These are phyloP conservation scores for Menidia beryllina DNA, from an alignment of 2,113 vertebrate genomes.

Conservation along the genomic window DNA sequence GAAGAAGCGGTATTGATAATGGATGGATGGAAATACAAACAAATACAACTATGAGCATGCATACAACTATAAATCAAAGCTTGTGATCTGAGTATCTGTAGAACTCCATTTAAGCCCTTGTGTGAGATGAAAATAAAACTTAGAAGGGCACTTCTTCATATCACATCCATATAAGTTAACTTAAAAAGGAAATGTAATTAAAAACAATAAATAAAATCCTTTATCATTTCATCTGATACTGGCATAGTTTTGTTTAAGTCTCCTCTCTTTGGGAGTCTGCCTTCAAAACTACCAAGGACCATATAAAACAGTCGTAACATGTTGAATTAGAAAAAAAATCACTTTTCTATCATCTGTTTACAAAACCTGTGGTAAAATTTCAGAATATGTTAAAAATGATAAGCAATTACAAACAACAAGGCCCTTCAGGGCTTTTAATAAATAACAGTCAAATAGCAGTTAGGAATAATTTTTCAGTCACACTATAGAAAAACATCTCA, in stretches of 20 bases:
- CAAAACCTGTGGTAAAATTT: background rate
- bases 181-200: slow-evolving; percentile 2
- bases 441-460: background rate
- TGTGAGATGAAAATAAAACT: background rate
- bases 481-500: no score
- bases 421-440: slow-evolving; percentile 4
- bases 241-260: background rate
- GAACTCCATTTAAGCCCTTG: background rate
- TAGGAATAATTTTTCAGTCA: no score
- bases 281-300: background rate
- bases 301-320: background rate
- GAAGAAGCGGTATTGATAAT: no score
- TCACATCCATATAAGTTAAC: background rate
- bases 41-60: background rate
- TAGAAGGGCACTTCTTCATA: background rate
- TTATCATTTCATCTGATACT: background rate
- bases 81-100: background rate
- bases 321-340: no score
- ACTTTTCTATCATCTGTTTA: no score
- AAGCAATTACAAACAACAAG: background rate
- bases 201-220: no score
- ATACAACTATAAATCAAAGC: slow-evolving; percentile 4
- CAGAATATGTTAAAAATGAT: background rate
- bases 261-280: slow-evolving; percentile 7
- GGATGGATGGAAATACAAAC: no score